Conservation (phyloP, 2,797 vertebrate species). For the Rhinoraja longicauda region DNA sequence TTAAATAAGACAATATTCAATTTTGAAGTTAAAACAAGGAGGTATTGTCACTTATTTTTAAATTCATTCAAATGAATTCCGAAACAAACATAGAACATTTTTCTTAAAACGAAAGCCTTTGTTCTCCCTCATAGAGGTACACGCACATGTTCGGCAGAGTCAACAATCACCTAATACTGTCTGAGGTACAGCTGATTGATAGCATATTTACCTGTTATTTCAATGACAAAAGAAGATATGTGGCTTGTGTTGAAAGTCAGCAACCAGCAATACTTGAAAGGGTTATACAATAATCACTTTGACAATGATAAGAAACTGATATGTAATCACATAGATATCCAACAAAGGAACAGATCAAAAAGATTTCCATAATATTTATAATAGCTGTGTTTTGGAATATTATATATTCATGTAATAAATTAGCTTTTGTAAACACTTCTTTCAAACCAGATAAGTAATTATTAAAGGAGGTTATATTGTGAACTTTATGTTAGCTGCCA, state of each 20-base stretch:
- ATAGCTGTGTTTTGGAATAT: background rate
- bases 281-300: background rate
- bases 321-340: background rate
- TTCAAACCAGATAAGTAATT: background rate
- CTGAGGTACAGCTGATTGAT: background rate
- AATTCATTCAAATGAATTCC: background rate
- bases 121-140: background rate
- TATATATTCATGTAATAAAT: background rate
- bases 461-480: background rate
- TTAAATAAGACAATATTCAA: background rate
- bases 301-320: background rate
- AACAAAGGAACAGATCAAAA: background rate
- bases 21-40: constrained; percentile 7
- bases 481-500: background rate
- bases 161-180: background rate
- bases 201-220: background rate
- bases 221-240: background rate
- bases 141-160: background rate
- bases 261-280: background rate
- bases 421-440: background rate
- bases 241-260: background rate
- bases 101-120: background rate
- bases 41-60: background rate
- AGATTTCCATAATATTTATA: background rate
- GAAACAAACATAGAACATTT: background rate